A percentile compares a stretch with the other conserved stretches of the same genome.
Conservation (phyloP, 1,140 invertebrate species). For the Wiebesia pumilae region DNA sequence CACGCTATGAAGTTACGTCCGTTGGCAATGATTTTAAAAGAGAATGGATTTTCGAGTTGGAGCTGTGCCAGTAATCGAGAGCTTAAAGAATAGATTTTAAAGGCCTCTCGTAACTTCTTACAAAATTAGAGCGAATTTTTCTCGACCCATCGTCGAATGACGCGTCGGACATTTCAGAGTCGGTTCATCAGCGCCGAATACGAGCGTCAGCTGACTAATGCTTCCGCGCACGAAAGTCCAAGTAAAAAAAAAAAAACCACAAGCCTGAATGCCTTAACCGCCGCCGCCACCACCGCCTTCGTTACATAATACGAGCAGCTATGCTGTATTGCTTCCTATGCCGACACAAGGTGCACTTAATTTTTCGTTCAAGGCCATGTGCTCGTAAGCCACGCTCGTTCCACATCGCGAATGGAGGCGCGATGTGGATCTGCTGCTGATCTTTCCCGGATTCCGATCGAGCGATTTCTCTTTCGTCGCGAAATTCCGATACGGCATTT, state of each 20-base stretch:
- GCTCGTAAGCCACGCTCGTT: too few species aligned
- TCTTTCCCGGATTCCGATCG: too few species aligned
- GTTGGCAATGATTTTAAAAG: too few species aligned
- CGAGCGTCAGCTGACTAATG: not conserved
- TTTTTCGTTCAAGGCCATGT: not conserved
- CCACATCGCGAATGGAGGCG: too few species aligned
- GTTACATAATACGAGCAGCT: not conserved
- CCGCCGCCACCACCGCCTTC: not conserved
- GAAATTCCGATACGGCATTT: too few species aligned
- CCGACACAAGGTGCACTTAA: not conserved
- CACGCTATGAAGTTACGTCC: too few species aligned
- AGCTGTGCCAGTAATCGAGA: not conserved
- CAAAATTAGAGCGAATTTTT: conserved; percentile 10
- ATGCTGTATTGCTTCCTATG: too few species aligned
- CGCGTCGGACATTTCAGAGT: not conserved
- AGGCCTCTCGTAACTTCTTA: not conserved
- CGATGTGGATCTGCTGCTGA: too few species aligned
- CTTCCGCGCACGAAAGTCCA: too few species aligned
- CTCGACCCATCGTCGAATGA: not conserved
- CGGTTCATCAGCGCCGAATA: not conserved
- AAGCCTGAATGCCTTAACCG: too few species aligned
- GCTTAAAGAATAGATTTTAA: not conserved
- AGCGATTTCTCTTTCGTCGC: too few species aligned
- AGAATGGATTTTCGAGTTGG: not conserved
- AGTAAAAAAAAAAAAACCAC: not conserved